A percentile compares a stretch with the other conserved stretches of the same genome.
These are phyloP conservation scores for Mobula birostris DNA, from an alignment of 2,113 vertebrate species.

Conservation along the genomic window DNA sequence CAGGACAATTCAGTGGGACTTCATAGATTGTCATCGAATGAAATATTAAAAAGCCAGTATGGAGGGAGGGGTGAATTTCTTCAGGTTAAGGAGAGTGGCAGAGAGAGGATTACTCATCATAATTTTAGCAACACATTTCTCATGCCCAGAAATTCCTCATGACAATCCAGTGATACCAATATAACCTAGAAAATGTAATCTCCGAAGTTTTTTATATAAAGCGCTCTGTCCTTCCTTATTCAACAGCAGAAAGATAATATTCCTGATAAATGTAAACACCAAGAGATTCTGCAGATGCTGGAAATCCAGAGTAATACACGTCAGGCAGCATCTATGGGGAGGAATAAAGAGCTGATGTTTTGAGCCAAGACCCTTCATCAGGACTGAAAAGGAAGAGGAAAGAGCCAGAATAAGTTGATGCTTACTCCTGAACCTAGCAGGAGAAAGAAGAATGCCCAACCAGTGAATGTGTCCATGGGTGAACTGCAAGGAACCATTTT, in stretches of 20 bases:
- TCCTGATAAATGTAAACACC: no score
- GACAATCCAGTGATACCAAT: neutral
- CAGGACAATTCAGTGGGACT: neutral
- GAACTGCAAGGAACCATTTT: neutral
- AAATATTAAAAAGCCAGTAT: neutral
- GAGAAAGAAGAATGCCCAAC: neutral
- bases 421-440: no score
- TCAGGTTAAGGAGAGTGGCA: no score
- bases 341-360: no score
- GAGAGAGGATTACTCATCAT: neutral
- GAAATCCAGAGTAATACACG: no score
- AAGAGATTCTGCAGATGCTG: no score
- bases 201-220: neutral
- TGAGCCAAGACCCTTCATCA: no score
- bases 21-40: neutral
- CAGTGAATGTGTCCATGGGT: neutral
- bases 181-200: neutral
- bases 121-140: neutral
- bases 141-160: neutral
- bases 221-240: neutral
- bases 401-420: no score
- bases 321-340: no score
- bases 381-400: no score
- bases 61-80: neutral
- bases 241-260: neutral